Percentiles rank a stretch among this genome's conserved stretches.
Evolutionary conservation across 1,140 invertebrate species (phyloP).

Genomic region (Drosophila miranda): DNA sequence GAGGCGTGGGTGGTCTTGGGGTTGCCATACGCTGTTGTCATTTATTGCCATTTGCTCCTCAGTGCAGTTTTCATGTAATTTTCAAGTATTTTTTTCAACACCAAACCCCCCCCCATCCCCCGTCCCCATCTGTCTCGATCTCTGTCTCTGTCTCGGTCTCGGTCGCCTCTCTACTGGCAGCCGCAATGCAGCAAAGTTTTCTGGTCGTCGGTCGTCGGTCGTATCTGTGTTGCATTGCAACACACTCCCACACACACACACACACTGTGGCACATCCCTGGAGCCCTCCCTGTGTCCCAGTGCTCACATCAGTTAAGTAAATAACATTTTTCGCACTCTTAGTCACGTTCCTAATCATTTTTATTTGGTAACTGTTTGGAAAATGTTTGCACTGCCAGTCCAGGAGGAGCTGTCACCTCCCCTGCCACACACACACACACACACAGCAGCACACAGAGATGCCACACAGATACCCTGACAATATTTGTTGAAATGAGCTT

Average conservation of each 20-base stretch:
- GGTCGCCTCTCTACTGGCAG: neutral
- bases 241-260: conserved; percentile 15
- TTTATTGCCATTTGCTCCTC: conserved; percentile 61
- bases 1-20: conserved; percentile 13
- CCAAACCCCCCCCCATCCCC: neutral
- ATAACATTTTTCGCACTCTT: conserved; percentile 77
- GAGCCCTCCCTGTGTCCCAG: conserved; percentile 41
- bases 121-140: neutral
- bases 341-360: conserved; percentile 77
- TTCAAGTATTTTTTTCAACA: conserved; percentile 63
- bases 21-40: conserved; percentile 47
- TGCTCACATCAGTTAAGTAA: conserved; percentile 75
- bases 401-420: conserved; percentile 25
- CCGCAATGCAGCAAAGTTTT: conserved; percentile 59
- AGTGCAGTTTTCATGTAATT: conserved; percentile 66
- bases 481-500: conserved; percentile 72
- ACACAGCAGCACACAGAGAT: conserved; percentile 22
- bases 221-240: conserved; percentile 10
- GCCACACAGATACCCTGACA: conserved; percentile 36
- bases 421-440: conserved; percentile 10
- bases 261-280: conserved; percentile 26
- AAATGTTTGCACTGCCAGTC: conserved; percentile 62
- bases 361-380: conserved; percentile 77
- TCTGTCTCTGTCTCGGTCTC: neutral
- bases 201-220: conserved; percentile 14